Evolutionary conservation across 92 coral and sea anemone species (phyloP), one percentile per base, ranked within the genome.

Genomic region (Diadumene lineata): DNA sequence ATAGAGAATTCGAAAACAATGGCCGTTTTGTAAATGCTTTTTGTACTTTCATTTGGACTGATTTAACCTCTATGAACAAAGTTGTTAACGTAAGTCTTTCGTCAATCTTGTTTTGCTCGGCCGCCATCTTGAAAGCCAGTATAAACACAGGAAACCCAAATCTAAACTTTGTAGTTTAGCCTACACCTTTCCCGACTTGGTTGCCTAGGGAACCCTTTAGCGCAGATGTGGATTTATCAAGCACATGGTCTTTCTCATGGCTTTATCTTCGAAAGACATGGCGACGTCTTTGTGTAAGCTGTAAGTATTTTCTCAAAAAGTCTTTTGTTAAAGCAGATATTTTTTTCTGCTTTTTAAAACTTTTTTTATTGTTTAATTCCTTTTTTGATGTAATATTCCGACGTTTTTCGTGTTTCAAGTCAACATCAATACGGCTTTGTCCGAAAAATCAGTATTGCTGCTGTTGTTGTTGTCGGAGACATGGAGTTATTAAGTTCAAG

Each of bases 211-310:
- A 44, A 44, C 17, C 51, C 51, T 17, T 17, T 8, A 8, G 17
- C 17, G 9, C 9, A 44, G 17, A 17, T 44, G 51, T 8, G 51
- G 51, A 9, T 44, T 44, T 44, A 8, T 9, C 51, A n/a, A n/a
- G 51, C 51, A 44, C 51, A 44, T 44, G 51, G 51, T 44, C 51
- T 44, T 44, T 44, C 51, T 44, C 51, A n/a, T n/a, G 51, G 17
- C 9, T 44, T 44, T 44, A 9, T 17, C 9, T 44, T 44, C 10
- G 10, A 56, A 56, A 56, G 62, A 9, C 22, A 56, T 56, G 62
- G 62, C 62, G 62, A 56, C 62, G 62, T 56, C 62, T 9, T 9
- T 56, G 62, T 56, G 62, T n/a, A 56, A 56, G 22, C 62, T 56
- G 62, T 56, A 56, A 9, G 10, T 56, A 9, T 25, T 21, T 10